phyloP scores from a whole-genome alignment of 2,888 invertebrate genomes.

The Andrena chrysosceles region DNA sequence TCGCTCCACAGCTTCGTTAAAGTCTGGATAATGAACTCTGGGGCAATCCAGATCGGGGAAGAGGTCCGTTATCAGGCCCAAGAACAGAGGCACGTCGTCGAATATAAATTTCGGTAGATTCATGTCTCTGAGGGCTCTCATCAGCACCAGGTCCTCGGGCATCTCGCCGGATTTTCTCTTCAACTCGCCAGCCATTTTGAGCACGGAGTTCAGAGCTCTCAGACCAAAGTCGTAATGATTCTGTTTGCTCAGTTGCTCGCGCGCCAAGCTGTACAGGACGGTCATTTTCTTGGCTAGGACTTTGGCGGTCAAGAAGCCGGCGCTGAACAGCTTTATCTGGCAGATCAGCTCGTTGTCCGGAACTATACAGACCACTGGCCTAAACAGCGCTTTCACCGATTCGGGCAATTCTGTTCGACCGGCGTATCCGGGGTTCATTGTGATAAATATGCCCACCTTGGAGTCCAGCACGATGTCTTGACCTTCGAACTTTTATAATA shows the following conservation, averaged over 20 bases:
- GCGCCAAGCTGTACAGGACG: slow-evolving; percentile 93
- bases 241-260: slow-evolving; percentile 96
- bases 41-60: slow-evolving; percentile 97
- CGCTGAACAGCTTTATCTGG: slow-evolving; percentile 95
- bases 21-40: slow-evolving; percentile 94
- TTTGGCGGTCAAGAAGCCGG: slow-evolving; percentile 96
- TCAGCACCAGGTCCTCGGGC: slow-evolving; percentile 94
- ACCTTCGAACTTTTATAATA: slow-evolving; percentile 90
- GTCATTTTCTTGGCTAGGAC: slow-evolving; percentile 97
- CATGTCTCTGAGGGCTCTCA: slow-evolving; percentile 96
- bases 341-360: slow-evolving; percentile 97
- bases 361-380: slow-evolving; percentile 96
- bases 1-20: slow-evolving; percentile 91
- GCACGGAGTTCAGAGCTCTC: slow-evolving; percentile 95
- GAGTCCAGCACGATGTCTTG: slow-evolving; percentile 93
- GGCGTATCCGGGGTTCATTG: slow-evolving; percentile 98
- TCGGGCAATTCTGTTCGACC: slow-evolving; percentile 96
- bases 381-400: slow-evolving; percentile 95
- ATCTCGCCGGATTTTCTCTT: slow-evolving; percentile 92
- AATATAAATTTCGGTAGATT: slow-evolving; percentile 97
- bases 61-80: slow-evolving; percentile 94
- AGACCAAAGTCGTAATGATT: slow-evolving; percentile 98
- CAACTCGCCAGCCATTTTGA: slow-evolving; percentile 96
- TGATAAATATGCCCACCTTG: slow-evolving; percentile 97
- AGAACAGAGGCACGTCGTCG: slow-evolving; percentile 95